Evolutionary conservation across 2,113 vertebrate species (phyloP).

Genomic region (Neogale vison): DNA sequence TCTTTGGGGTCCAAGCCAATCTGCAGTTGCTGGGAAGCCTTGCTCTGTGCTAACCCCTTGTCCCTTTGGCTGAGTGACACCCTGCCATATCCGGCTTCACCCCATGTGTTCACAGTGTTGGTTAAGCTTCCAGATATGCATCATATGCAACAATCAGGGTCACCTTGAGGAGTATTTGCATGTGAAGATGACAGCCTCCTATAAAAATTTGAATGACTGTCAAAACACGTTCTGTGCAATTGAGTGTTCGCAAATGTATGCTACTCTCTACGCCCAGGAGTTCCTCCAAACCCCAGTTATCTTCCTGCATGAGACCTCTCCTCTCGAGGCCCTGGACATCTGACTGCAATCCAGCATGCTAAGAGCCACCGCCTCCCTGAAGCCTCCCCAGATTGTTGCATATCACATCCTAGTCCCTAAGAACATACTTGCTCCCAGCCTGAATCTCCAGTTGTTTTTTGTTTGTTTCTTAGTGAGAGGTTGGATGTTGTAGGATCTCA

Average conservation of each 20-base stretch:
- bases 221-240: neutral
- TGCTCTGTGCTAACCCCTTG: neutral
- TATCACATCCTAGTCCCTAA: neutral
- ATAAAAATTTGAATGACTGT: neutral
- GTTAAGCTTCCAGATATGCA: neutral
- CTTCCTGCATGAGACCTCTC: neutral
- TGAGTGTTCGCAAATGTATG: neutral
- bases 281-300: rapidly evolving
- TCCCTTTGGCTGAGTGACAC: neutral
- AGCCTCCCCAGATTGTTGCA: neutral
- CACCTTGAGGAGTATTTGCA: neutral
- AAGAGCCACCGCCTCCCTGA: rapidly evolving
- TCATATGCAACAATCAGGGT: rapidly evolving
- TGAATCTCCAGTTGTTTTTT: neutral
- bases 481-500: neutral
- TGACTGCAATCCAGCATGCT: rapidly evolving
- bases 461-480: neutral
- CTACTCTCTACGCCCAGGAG: neutral
- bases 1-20: neutral
- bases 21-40: neutral
- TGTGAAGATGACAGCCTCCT: neutral
- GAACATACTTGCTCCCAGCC: too few species aligned
- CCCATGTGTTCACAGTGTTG: rapidly evolving
- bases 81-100: neutral
- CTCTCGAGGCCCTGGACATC: neutral